These are phyloP conservation scores for Hololepta plana DNA, from an alignment of 2,888 invertebrate species.

Conservation along the genomic window DNA sequence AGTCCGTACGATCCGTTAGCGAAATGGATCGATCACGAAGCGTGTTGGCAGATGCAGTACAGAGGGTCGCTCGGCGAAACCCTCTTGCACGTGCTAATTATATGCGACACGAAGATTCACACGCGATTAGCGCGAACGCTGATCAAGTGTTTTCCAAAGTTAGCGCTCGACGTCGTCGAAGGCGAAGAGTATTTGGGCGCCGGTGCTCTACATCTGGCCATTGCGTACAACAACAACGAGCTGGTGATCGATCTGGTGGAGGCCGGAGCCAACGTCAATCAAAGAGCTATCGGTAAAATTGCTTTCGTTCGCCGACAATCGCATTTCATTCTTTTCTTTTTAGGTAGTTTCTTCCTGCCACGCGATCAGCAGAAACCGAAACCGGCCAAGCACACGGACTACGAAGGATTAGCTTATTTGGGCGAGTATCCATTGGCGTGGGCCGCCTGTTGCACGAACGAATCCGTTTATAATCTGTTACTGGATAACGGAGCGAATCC, in stretches of 20 bases:
- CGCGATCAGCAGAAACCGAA: conserved; percentile 75
- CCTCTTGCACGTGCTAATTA: conserved; percentile 82
- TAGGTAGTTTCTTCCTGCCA: conserved; percentile 83
- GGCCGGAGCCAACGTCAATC: conserved; percentile 80
- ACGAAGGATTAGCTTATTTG: conserved; percentile 90
- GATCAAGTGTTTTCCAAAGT: conserved; percentile 76
- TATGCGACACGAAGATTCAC: conserved; percentile 73
- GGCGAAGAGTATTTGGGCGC: conserved; percentile 95
- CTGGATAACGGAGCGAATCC: conserved; percentile 88
- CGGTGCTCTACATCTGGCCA: conserved; percentile 86
- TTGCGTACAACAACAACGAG: conserved; percentile 92
- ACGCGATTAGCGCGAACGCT: conserved; percentile 75
- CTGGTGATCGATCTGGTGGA: conserved; percentile 84
- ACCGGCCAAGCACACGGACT: conserved; percentile 71
- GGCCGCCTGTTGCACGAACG: conserved; percentile 94
- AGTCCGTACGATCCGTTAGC: conserved; percentile 74
- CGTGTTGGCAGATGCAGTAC: conserved; percentile 96
- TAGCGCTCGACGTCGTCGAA: conserved; percentile 87
- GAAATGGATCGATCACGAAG: conserved; percentile 79
- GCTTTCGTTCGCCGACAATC: conserved; percentile 3
- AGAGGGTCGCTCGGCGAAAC: conserved; percentile 92
- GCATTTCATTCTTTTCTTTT: too few relatives aligned
- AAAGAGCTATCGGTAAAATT: conserved; percentile 67
- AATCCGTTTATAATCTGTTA: conserved; percentile 90
- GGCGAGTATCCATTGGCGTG: conserved; percentile 96